These are phyloP conservation scores for Sinocyclocheilus anshuiensis DNA, from an alignment of 2,113 vertebrate genomes.

Conservation along the genomic window DNA sequence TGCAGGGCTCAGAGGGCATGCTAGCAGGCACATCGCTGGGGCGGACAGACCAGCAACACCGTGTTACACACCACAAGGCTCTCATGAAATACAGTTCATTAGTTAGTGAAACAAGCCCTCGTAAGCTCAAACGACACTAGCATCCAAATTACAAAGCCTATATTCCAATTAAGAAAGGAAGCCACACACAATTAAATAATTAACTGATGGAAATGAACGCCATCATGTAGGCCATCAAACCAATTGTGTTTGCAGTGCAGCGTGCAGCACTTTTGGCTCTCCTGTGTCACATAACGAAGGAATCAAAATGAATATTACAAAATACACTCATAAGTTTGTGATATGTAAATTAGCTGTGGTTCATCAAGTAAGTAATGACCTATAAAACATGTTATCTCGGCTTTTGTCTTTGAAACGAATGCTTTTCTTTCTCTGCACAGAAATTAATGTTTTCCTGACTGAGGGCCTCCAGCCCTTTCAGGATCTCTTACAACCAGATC, in stretches of 20 bases:
- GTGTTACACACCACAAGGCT: constrained; percentile 39
- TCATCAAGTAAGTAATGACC: not conserved
- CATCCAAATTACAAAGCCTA: constrained; percentile 47
- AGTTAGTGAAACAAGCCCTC: constrained; percentile 27
- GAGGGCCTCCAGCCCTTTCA: constrained; percentile 32
- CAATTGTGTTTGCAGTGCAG: not conserved
- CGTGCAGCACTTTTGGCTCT: not conserved
- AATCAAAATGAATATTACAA: constrained; percentile 16
- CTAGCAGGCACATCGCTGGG: constrained; percentile 16
- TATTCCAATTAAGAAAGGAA: constrained; percentile 43
- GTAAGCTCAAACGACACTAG: constrained; percentile 33
- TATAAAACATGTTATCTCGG: not conserved
- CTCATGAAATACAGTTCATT: constrained; percentile 42
- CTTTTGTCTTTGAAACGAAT: constrained; percentile 11
- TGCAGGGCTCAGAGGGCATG: constrained; percentile 41
- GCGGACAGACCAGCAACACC: constrained; percentile 17
- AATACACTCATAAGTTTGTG: not conserved
- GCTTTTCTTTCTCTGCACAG: not conserved
- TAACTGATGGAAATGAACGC: constrained; percentile 13
- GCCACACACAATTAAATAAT: constrained; percentile 38
- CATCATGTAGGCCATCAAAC: not conserved
- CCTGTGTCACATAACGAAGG: not conserved
- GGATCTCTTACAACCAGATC: constrained; percentile 49
- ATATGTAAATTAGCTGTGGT: not conserved
- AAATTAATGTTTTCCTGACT: constrained; percentile 33